Evolutionary conservation across 2,797 vertebrate genomes (phyloP).

Genomic region (Perodicticus potto): DNA sequence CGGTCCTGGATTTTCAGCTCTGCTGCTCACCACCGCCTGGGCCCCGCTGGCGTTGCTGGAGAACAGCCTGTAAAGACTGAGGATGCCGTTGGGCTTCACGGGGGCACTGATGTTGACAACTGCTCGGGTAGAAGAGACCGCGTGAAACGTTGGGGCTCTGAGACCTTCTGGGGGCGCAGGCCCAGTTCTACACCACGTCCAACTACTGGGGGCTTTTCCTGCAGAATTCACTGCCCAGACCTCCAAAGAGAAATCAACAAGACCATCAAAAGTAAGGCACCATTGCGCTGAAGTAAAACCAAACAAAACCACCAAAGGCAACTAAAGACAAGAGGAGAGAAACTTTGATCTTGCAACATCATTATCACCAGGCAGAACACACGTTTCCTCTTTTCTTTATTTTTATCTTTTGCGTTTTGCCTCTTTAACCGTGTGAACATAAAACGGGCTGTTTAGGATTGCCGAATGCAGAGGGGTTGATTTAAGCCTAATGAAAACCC

Average conservation of each 20-base stretch:
- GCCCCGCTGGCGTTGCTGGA: constrained; percentile 86
- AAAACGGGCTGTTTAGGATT: constrained; percentile 42
- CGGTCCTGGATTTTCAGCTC: neutral
- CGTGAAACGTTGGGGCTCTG: constrained; percentile 88
- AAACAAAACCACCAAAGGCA: neutral
- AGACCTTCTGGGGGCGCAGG: constrained; percentile 95
- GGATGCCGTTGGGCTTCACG: constrained; percentile 91
- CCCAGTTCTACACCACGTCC: constrained; percentile 92
- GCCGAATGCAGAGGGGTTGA: constrained; percentile 70
- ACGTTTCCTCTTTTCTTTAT: neutral
- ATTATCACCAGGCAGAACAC: neutral
- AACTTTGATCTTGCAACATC: constrained; percentile 44
- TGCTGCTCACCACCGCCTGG: constrained; percentile 90
- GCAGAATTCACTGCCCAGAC: constrained; percentile 94
- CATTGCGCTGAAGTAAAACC: neutral
- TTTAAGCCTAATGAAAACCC: constrained; percentile 74
- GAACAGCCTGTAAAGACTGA: constrained; percentile 94
- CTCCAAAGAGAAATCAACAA: constrained; percentile 85
- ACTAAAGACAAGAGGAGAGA: neutral
- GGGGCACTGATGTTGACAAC: constrained; percentile 92
- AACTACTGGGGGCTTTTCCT: constrained; percentile 90
- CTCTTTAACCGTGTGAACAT: constrained; percentile 63
- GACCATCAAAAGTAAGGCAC: neutral
- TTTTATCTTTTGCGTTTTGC: constrained; percentile 13
- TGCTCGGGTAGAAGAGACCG: constrained; percentile 91